Evolutionary conservation across 1,140 invertebrate genomes (phyloP).

Genomic region (Ceratosolen fusciceps): DNA sequence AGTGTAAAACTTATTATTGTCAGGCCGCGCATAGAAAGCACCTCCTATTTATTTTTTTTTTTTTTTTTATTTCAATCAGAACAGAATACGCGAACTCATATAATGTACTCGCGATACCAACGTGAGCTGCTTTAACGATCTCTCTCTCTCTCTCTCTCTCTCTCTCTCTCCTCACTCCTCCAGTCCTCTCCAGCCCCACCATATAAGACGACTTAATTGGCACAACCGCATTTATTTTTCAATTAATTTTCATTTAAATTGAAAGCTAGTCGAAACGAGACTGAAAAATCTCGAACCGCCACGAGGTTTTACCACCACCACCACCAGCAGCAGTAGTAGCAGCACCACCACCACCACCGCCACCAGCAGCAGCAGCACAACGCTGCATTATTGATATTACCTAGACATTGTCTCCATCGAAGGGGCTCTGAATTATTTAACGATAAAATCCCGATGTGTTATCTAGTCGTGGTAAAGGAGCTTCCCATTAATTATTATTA

Average conservation of each 20-base stretch:
- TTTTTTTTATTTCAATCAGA: background rate
- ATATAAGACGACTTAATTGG: background rate
- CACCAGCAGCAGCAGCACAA: too few species aligned
- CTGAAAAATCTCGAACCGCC: background rate
- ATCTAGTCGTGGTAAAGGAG: too few species aligned
- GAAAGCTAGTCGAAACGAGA: background rate
- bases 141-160: background rate
- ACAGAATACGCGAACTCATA: conserved; percentile 7
- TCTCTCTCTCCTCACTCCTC: too few species aligned
- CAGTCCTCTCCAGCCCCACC: too few species aligned
- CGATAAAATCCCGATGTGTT: too few species aligned
- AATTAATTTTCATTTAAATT: conserved; percentile 12
- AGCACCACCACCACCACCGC: too few species aligned
- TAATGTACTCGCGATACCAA: background rate
- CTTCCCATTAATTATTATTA: too few species aligned
- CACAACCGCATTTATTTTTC: conserved; percentile 9
- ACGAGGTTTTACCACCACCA: too few species aligned
- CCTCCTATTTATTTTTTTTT: background rate
- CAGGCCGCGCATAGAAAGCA: background rate
- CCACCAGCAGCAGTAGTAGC: too few species aligned
- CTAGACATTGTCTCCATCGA: background rate
- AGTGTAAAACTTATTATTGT: background rate
- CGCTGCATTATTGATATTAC: background rate
- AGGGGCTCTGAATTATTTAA: background rate
- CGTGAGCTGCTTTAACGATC: background rate